These are phyloP conservation scores for Mustela nigripes DNA, from an alignment of 2,113 vertebrate genomes.

Conservation along the genomic window DNA sequence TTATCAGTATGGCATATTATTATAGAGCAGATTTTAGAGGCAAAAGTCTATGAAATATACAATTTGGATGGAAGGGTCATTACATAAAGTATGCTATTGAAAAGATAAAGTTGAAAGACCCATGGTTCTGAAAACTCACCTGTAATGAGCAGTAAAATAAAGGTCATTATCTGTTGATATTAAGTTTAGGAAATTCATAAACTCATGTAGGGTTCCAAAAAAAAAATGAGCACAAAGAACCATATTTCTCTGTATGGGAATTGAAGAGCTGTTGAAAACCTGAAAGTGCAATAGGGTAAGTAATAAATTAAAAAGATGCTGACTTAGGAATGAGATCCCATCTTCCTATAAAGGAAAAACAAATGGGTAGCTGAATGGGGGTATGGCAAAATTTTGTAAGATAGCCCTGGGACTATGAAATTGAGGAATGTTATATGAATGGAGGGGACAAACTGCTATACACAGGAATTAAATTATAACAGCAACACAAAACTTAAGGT, in stretches of 20 bases:
- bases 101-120: constrained; percentile 49
- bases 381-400: constrained; percentile 61
- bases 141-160: constrained; percentile 64
- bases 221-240: not conserved
- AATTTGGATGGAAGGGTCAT: not conserved
- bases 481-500: constrained; percentile 71
- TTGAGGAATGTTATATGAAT: constrained; percentile 60
- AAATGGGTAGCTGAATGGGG: constrained; percentile 59
- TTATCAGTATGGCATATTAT: not conserved
- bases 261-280: not conserved
- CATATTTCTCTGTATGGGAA: not conserved
- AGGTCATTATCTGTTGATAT: constrained; percentile 65
- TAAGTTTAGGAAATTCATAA: constrained; percentile 61
- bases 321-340: constrained; percentile 77
- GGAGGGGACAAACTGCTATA: constrained; percentile 70
- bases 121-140: constrained; percentile 36
- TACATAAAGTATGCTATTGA: not conserved
- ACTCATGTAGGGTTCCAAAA: not conserved
- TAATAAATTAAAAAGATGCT: constrained; percentile 81
- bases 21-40: not conserved
- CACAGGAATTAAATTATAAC: constrained; percentile 85
- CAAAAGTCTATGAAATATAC: constrained; percentile 8
- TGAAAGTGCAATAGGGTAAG: constrained; percentile 43
- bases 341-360: constrained; percentile 79
- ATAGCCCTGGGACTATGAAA: constrained; percentile 65